phyloP scores from a whole-genome alignment of 2,113 vertebrate genomes.

The Hippocampus mohnikei region DNA sequence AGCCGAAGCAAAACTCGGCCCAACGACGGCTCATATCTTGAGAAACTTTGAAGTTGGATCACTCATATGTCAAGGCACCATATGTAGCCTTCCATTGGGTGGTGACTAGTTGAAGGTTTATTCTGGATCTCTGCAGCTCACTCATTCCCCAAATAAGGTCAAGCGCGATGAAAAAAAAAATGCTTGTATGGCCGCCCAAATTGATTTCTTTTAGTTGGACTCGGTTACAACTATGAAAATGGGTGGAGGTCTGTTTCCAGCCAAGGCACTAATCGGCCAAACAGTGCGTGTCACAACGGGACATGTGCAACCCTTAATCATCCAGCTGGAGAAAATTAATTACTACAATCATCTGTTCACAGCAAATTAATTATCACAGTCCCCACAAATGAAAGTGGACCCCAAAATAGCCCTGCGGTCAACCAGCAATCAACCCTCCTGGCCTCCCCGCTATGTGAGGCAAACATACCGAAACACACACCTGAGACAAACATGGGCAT shows the following conservation, averaged over 20 bases:
- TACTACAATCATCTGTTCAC: conserved; percentile 70
- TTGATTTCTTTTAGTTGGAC: conserved; percentile 13
- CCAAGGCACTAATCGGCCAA: conserved; percentile 65
- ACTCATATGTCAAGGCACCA: too few species aligned
- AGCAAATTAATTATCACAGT: conserved; percentile 73
- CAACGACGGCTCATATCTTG: too few species aligned
- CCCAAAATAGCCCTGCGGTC: conserved; percentile 65
- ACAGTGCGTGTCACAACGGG: conserved; percentile 59
- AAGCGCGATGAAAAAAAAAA: too few species aligned
- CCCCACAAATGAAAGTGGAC: conserved; percentile 62
- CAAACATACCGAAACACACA: conserved; percentile 13
- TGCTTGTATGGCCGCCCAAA: background rate
- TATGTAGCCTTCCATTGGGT: too few species aligned
- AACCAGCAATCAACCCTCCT: conserved; percentile 58
- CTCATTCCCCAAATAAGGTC: too few species aligned
- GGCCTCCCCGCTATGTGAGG: conserved; percentile 20
- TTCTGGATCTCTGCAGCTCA: too few species aligned
- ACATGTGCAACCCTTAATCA: conserved; percentile 65
- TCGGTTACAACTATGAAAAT: conserved; percentile 39
- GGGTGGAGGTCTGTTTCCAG: conserved; percentile 36
- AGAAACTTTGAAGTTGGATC: too few species aligned
- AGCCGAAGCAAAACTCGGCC: too few species aligned
- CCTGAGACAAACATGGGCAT: background rate
- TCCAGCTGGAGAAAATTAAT: conserved; percentile 69
- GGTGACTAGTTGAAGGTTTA: too few species aligned